A percentile compares a stretch with the other conserved stretches of the same genome.
phyloP scores from a whole-genome alignment of 2,113 vertebrate genomes.

The Scalopus aquaticus region DNA sequence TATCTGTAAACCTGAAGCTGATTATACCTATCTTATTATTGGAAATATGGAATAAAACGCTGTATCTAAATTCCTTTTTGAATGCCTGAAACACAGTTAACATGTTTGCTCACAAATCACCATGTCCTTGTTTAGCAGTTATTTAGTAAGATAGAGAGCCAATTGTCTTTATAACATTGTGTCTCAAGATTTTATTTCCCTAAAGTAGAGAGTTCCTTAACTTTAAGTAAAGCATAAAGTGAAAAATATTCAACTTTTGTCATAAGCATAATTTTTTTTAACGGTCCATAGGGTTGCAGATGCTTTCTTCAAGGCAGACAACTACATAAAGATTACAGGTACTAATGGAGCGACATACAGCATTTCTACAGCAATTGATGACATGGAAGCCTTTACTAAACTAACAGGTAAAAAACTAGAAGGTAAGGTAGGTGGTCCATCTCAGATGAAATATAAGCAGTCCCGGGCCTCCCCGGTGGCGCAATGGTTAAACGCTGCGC shows the following conservation, averaged over 20 bases:
- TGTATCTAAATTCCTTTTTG: background rate
- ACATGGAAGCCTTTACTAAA: constrained; percentile 96
- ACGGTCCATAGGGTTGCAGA: constrained; percentile 91
- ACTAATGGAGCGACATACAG: constrained; percentile 81
- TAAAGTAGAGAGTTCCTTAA: constrained; percentile 7
- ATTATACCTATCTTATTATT: background rate
- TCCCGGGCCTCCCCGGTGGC: too few species aligned
- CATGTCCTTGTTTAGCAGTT: background rate
- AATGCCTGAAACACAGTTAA: background rate
- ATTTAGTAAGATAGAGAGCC: background rate
- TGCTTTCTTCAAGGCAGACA: constrained; percentile 93
- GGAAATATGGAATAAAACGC: background rate
- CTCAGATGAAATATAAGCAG: background rate
- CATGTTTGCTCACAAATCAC: background rate
- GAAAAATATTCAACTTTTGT: constrained; percentile 43
- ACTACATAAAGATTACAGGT: constrained; percentile 87
- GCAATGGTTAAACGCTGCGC: too few species aligned
- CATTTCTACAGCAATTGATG: constrained; percentile 93
- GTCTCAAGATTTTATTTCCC: constrained; percentile 34
- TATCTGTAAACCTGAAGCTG: background rate
- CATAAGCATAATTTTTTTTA: constrained; percentile 38
- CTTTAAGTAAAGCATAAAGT: background rate
- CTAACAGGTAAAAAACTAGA: constrained; percentile 89
- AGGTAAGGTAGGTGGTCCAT: background rate
- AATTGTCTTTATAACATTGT: background rate